Conservation (phyloP, 1,140 invertebrate species). For the Druon quercuslanigerum region DNA sequence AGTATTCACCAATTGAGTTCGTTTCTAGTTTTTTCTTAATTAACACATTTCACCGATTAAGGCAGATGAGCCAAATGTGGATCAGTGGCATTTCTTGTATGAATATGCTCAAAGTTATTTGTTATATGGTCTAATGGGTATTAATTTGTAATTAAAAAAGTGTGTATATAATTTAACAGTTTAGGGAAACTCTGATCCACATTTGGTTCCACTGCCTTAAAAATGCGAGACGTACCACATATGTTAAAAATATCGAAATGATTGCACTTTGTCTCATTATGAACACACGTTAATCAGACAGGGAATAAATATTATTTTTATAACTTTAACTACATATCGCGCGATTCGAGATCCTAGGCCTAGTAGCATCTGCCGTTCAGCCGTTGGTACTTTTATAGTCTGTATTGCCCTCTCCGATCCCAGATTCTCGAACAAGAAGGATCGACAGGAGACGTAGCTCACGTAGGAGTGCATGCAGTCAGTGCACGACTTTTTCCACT, state of each 20-base stretch:
- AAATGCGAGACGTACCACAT: slow-evolving; percentile 33
- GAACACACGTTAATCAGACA: slow-evolving; percentile 12
- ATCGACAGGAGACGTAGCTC: slow-evolving; percentile 39
- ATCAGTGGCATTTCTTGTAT: too few species aligned
- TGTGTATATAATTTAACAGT: too few species aligned
- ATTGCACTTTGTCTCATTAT: slow-evolving; percentile 36
- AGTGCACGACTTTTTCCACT: too few species aligned
- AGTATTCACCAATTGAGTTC: not conserved
- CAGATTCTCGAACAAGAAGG: slow-evolving; percentile 31
- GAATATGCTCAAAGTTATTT: too few species aligned
- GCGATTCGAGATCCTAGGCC: slow-evolving; percentile 39
- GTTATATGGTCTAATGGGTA: too few species aligned
- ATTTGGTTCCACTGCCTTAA: not conserved
- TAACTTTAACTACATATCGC: slow-evolving; percentile 34
- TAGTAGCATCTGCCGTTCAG: slow-evolving; percentile 43
- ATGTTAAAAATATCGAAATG: slow-evolving; percentile 35
- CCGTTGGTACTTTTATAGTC: slow-evolving; percentile 49
- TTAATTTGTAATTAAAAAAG: too few species aligned
- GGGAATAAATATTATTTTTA: slow-evolving; percentile 34
- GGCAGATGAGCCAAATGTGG: too few species aligned
- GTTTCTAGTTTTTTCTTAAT: not conserved
- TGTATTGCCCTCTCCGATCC: slow-evolving; percentile 43
- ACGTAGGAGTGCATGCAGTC: slow-evolving; percentile 12
- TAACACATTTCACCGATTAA: too few species aligned
- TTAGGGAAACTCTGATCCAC: too few species aligned